phyloP scores from a whole-genome alignment of 53 echinoderm and acorn worm species.

The Astropecten irregularis region DNA sequence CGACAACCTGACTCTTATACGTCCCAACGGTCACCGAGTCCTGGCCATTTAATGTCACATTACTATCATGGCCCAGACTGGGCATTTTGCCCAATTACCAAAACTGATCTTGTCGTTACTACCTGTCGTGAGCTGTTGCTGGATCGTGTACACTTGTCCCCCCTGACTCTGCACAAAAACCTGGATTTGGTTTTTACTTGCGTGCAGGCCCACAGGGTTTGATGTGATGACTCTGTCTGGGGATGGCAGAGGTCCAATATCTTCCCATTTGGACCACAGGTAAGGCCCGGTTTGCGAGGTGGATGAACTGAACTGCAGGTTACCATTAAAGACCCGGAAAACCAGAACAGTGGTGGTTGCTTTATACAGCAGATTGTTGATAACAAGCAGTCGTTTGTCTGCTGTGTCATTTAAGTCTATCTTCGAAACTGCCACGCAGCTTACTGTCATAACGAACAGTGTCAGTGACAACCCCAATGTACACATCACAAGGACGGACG shows the following conservation, averaged over 20 bases:
- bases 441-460: neutral
- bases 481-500: neutral
- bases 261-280: neutral
- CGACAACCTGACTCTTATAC: slow-evolving; percentile 48
- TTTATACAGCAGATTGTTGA: slow-evolving; percentile 10
- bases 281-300: neutral
- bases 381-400: slow-evolving; percentile 8
- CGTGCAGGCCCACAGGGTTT: slow-evolving; percentile 52
- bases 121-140: slow-evolving; percentile 1
- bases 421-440: neutral
- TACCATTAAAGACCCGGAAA: neutral
- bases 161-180: slow-evolving; percentile 60
- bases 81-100: slow-evolving; percentile 53
- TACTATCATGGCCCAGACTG: neutral
- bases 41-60: neutral
- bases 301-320: neutral
- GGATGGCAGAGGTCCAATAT: slow-evolving; percentile 8
- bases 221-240: neutral
- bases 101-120: slow-evolving; percentile 12
- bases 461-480: neutral
- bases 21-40: slow-evolving; percentile 50
- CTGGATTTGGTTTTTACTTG: slow-evolving; percentile 35
- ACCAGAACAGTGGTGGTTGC: neutral
- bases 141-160: slow-evolving; percentile 70
- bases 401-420: neutral